Evolutionary conservation across 2,797 vertebrate species (phyloP), one percentile per base, ranked within the genome.

Genomic region (Yasuhikotakia modesta): DNA sequence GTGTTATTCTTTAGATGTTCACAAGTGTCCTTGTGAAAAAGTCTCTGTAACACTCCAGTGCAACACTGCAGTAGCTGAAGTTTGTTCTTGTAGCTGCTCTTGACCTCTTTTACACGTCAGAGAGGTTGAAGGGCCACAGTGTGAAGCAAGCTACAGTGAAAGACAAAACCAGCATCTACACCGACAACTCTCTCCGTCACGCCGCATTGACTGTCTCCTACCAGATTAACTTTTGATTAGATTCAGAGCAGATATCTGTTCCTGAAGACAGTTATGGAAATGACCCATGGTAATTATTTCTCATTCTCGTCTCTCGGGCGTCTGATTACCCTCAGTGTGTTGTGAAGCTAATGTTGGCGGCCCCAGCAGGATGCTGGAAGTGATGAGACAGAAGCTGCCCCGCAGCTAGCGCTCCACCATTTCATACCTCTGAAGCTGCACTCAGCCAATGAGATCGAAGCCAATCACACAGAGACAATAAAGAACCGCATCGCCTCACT

Each of bases 261-360:
- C 75, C 74, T 77, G 55, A 78, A 70, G 77, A 78, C 43, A 57
- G 71, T 80, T 79, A 83, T 84, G 77, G 82, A 86, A 85, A 86
- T 85, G 73, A 76, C 77, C 76, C 57, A 16, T 81, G 80, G 76
- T 85, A 82, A 87, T 86, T 88, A 88, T 87, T 85, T 82, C 78
- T 85, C 90, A 89, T 91, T 89, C 92, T 92, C 90, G 90, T 86
- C 90, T 91, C 90, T 88, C 88, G 76, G 55, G 91, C 82, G 89
- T 92, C 92, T 95, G 95, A 96, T 96, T 96, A 97, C 93, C 93
- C 92, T 90, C 92, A 95, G 94, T 95, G 95, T 95, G 96, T 96
- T 96, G 95, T 94, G 94, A 95, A 95, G 95, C 94, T 96, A 96
- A 96, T 96, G 95, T 93, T 95, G 94, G 92, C 91, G 92, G 93